Conservation (phyloP, 2,888 invertebrate species). For the Nomada fucata region DNA sequence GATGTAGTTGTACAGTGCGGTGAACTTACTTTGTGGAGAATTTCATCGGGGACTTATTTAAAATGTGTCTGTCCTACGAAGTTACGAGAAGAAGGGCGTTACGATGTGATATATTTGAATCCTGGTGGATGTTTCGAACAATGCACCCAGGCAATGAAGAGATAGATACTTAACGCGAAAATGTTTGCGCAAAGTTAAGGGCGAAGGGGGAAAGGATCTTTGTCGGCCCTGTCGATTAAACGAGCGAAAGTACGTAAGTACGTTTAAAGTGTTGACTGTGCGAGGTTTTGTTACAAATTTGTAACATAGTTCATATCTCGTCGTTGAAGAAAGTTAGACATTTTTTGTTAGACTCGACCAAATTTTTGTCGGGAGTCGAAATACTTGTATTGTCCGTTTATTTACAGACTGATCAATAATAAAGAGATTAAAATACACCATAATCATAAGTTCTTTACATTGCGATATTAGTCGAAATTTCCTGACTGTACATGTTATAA, state of each 20-base stretch:
- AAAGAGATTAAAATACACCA: conserved; percentile 10
- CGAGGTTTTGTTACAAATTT: conserved; percentile 64
- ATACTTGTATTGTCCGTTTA: conserved; percentile 29
- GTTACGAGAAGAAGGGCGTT: conserved; percentile 46
- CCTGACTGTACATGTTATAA: conserved; percentile 11
- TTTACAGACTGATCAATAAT: conserved; percentile 43
- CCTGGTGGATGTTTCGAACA: conserved; percentile 44
- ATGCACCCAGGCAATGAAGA: conserved; percentile 40
- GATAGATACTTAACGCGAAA: conserved; percentile 60
- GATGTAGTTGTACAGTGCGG: conserved; percentile 32
- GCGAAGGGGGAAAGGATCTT: conserved; percentile 40
- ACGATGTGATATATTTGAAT: conserved; percentile 48
- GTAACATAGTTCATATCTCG: conserved; percentile 2
- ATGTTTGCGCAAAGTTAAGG: conserved; percentile 21
- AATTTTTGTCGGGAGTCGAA: background rate
- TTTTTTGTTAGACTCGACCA: background rate
- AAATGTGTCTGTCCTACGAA: conserved; percentile 46
- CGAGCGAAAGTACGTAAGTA: conserved; percentile 41
- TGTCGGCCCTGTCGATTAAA: conserved; percentile 51
- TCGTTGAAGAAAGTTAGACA: conserved; percentile 10
- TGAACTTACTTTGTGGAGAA: conserved; percentile 48
- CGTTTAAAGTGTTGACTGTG: conserved; percentile 10
- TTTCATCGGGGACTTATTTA: conserved; percentile 43
- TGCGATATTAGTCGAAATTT: conserved; percentile 16
- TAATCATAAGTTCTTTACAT: conserved; percentile 19